Percentiles rank a stretch among this genome's conserved stretches.
These are phyloP conservation scores for Darevskia mixta DNA, from an alignment of 2,797 vertebrate genomes.

Conservation along the genomic window DNA sequence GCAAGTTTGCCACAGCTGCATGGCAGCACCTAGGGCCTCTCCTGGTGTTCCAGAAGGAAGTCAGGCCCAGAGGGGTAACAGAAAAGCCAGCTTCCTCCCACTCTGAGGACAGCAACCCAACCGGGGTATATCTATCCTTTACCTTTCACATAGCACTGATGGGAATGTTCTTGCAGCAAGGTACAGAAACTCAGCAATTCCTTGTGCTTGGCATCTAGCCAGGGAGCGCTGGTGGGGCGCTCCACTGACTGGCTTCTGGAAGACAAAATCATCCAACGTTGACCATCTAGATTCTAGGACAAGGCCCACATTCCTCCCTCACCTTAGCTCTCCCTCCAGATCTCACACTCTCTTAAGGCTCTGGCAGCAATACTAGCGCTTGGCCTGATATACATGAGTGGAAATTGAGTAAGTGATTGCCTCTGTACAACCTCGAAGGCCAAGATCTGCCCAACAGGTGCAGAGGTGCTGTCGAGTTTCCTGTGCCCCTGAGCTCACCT, in stretches of 20 bases:
- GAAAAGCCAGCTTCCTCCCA: background rate
- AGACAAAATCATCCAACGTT: background rate
- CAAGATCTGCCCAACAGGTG: background rate
- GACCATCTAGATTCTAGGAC: background rate
- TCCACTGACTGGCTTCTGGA: slow-evolving; percentile 90
- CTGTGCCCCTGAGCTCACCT: slow-evolving; percentile 78
- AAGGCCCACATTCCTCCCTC: background rate
- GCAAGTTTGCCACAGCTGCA: background rate
- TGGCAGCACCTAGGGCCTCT: background rate
- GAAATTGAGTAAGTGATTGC: background rate
- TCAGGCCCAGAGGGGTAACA: background rate
- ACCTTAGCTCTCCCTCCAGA: background rate
- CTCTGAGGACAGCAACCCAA: background rate
- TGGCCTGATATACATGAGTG: background rate
- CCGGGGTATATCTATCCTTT: slow-evolving; percentile 45
- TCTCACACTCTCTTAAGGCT: background rate
- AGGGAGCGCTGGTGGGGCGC: slow-evolving; percentile 83
- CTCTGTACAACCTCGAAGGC: background rate
- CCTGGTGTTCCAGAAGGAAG: background rate
- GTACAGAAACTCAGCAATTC: slow-evolving; percentile 92
- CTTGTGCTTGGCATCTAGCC: slow-evolving; percentile 92
- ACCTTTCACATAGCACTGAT: slow-evolving; percentile 93
- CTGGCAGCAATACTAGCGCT: background rate
- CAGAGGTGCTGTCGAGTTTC: background rate
- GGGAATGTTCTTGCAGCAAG: slow-evolving; percentile 93